Evolutionary conservation across 2,797 vertebrate genomes (phyloP).

Genomic region (Synaphobranchus kaupii): DNA sequence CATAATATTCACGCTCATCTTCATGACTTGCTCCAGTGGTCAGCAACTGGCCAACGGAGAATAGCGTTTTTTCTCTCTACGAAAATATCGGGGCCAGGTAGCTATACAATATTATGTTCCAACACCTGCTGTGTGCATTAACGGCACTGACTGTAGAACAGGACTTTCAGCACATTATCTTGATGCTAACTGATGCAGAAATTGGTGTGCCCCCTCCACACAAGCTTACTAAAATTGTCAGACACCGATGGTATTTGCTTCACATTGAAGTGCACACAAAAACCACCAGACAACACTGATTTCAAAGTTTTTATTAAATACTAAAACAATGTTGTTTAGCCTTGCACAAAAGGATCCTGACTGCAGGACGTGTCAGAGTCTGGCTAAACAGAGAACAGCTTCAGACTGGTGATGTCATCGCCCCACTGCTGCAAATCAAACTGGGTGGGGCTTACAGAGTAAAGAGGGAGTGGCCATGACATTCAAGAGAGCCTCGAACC

Average conservation of each 20-base stretch:
- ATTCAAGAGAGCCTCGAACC: neutral
- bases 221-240: neutral
- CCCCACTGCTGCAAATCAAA: neutral
- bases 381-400: conserved; percentile 3
- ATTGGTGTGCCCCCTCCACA: neutral
- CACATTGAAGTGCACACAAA: neutral
- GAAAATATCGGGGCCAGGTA: no score
- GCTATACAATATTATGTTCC: no score
- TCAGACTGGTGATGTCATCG: neutral
- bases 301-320: conserved; percentile 26
- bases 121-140: neutral
- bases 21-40: no score
- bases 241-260: neutral
- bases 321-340: conserved; percentile 8
- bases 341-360: conserved; percentile 31
- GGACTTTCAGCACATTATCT: neutral
- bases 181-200: neutral
- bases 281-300: neutral
- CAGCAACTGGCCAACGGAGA: no score
- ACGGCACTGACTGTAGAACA: neutral
- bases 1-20: no score
- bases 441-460: neutral
- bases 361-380: neutral
- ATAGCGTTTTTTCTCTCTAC: no score
- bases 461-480: neutral